A percentile compares a stretch with the other conserved stretches of the same genome.
These are phyloP conservation scores for Nymphalis urticae DNA, from an alignment of 2,888 invertebrate species.

Conservation along the genomic window DNA sequence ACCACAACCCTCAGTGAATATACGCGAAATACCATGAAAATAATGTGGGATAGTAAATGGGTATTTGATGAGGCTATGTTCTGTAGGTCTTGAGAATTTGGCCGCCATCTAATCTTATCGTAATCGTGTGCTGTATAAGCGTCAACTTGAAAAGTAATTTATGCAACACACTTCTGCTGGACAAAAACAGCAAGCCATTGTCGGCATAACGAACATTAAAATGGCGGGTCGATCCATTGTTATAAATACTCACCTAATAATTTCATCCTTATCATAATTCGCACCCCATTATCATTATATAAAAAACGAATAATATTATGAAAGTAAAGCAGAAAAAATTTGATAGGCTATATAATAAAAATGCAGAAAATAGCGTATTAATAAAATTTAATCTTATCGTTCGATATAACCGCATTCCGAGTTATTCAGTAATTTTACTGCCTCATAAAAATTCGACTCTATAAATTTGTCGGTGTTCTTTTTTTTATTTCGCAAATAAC, in stretches of 20 bases:
- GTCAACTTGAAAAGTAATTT: too few species aligned
- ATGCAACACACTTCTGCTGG: too few species aligned
- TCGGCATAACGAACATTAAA: constrained; percentile 14
- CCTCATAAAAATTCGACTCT: constrained; percentile 31
- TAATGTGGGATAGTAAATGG: too few species aligned
- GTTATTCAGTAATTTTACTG: constrained; percentile 27
- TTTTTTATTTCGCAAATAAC: constrained; percentile 31
- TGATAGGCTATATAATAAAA: not conserved
- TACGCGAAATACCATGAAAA: too few species aligned
- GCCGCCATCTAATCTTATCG: too few species aligned
- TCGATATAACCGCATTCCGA: constrained; percentile 25
- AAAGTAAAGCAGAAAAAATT: not conserved
- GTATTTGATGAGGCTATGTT: too few species aligned
- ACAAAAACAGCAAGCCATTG: too few species aligned
- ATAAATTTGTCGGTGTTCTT: constrained; percentile 37
- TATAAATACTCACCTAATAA: constrained; percentile 6
- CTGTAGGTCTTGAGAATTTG: too few species aligned
- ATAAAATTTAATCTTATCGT: constrained; percentile 28
- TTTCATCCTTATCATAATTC: constrained; percentile 9
- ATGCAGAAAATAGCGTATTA: constrained; percentile 10
- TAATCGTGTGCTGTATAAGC: too few species aligned
- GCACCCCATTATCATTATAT: not conserved
- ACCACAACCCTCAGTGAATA: too few species aligned
- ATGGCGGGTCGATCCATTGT: constrained; percentile 31
- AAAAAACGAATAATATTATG: too few species aligned